These are phyloP conservation scores for Melikaiella ostensackeni DNA, from an alignment of 2,888 invertebrate species.

Conservation along the genomic window DNA sequence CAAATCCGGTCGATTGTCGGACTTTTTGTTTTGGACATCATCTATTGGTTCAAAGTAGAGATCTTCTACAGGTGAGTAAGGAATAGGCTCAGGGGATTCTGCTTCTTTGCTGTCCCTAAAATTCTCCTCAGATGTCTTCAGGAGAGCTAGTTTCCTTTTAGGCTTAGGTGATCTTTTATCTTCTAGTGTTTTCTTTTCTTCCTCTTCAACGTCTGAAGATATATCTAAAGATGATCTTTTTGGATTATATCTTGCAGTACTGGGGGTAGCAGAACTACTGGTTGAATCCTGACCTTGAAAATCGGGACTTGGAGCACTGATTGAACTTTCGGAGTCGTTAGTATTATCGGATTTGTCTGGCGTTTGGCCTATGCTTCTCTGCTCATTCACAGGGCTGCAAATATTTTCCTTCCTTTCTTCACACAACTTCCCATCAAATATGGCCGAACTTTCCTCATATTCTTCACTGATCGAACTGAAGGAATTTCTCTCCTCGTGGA, in stretches of 20 bases:
- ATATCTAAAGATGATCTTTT: slow-evolving; percentile 82
- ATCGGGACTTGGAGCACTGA: slow-evolving; percentile 44
- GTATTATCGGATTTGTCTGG: not conserved
- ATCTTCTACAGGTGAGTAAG: slow-evolving; percentile 61
- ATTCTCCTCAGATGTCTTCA: slow-evolving; percentile 66
- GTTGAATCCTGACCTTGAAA: slow-evolving; percentile 80
- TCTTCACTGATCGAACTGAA: not conserved
- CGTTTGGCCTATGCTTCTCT: not conserved
- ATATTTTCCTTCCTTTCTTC: no score
- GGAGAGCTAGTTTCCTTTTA: slow-evolving; percentile 59
- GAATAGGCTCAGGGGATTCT: slow-evolving; percentile 57
- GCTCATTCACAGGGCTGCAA: not conserved
- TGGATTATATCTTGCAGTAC: slow-evolving; percentile 85
- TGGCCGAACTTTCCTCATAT: not conserved
- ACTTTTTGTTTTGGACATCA: slow-evolving; percentile 57
- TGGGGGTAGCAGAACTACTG: slow-evolving; percentile 80
- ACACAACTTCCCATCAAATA: not conserved
- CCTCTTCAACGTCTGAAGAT: slow-evolving; percentile 79
- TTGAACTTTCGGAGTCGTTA: slow-evolving; percentile 3
- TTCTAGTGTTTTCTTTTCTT: slow-evolving; percentile 59
- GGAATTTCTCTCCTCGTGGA: not conserved
- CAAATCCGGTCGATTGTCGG: slow-evolving; percentile 74
- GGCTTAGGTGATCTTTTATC: slow-evolving; percentile 52
- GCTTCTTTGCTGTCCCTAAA: slow-evolving; percentile 42
- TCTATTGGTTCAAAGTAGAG: slow-evolving; percentile 60